These are phyloP conservation scores for Sphecodes monilicornis DNA, from an alignment of 2,888 invertebrate species.

Conservation along the genomic window DNA sequence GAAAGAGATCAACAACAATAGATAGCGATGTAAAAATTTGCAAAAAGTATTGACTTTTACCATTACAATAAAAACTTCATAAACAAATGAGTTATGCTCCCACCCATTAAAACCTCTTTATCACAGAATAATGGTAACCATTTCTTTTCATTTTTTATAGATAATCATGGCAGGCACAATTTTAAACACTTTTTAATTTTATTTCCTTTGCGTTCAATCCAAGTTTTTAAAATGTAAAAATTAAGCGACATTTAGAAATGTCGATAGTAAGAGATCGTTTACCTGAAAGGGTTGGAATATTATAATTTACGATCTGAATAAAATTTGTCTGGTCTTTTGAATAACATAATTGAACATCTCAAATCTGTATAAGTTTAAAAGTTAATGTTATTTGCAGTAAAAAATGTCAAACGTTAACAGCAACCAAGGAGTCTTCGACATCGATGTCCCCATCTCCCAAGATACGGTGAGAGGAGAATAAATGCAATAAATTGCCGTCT, in stretches of 20 bases:
- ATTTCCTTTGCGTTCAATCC: neutral
- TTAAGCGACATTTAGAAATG: neutral
- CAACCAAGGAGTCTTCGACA: constrained; percentile 40
- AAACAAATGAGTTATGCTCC: neutral
- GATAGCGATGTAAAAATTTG: neutral
- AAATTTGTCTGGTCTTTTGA: neutral
- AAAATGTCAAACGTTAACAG: constrained; percentile 47
- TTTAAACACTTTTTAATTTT: neutral
- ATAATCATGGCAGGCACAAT: neutral
- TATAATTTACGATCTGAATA: neutral
- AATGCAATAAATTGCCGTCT: constrained; percentile 45
- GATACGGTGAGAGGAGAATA: constrained; percentile 49
- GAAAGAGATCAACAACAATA: neutral
- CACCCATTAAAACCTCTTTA: neutral
- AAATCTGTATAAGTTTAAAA: neutral
- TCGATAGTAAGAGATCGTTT: neutral
- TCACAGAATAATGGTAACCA: neutral
- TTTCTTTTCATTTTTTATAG: neutral
- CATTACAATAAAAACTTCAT: neutral
- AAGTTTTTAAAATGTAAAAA: neutral
- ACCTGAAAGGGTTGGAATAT: neutral
- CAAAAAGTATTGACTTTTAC: constrained; percentile 51
- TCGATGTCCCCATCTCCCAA: constrained; percentile 22
- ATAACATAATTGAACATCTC: neutral
- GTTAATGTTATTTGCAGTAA: constrained; percentile 50